phyloP scores from a whole-genome alignment of 1,140 invertebrate genomes.

The Drosophila leontia region DNA sequence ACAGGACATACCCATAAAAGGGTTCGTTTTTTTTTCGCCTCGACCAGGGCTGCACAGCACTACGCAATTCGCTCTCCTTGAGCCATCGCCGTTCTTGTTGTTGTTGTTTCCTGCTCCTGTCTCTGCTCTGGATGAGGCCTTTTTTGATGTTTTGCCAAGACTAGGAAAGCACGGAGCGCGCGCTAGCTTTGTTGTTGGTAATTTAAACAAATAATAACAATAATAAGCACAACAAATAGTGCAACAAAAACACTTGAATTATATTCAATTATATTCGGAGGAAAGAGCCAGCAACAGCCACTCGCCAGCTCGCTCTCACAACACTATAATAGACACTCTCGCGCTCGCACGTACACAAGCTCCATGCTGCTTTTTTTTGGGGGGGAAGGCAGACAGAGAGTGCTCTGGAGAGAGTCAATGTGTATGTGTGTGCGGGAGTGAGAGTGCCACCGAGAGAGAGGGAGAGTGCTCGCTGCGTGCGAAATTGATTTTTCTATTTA shows the following conservation, averaged over 20 bases:
- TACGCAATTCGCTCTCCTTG: constrained; percentile 25
- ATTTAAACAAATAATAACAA: constrained; percentile 82
- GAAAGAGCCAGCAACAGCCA: constrained; percentile 47
- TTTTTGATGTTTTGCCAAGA: constrained; percentile 20
- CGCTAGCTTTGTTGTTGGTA: constrained; percentile 61
- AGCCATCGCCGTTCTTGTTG: background rate
- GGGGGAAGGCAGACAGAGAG: constrained; percentile 26
- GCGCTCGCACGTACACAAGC: constrained; percentile 27
- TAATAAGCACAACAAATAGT: constrained; percentile 77
- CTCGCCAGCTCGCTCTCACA: constrained; percentile 44
- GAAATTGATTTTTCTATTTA: constrained; percentile 84
- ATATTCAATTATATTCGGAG: constrained; percentile 73
- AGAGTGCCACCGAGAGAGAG: constrained; percentile 27
- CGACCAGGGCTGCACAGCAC: constrained; percentile 59
- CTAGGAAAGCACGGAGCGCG: constrained; percentile 26
- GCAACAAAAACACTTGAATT: constrained; percentile 81
- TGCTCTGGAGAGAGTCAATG: constrained; percentile 27
- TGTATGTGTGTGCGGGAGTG: constrained; percentile 31
- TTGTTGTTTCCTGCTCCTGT: constrained; percentile 26
- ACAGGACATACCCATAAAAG: constrained; percentile 67
- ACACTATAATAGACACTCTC: constrained; percentile 72
- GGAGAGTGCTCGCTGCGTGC: constrained; percentile 61
- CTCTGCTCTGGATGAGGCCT: constrained; percentile 5
- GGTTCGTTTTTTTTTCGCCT: constrained; percentile 52
- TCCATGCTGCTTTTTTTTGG: constrained; percentile 13